phyloP scores from a whole-genome alignment of 2,113 vertebrate species.

The Hippocampus guttulatus region DNA sequence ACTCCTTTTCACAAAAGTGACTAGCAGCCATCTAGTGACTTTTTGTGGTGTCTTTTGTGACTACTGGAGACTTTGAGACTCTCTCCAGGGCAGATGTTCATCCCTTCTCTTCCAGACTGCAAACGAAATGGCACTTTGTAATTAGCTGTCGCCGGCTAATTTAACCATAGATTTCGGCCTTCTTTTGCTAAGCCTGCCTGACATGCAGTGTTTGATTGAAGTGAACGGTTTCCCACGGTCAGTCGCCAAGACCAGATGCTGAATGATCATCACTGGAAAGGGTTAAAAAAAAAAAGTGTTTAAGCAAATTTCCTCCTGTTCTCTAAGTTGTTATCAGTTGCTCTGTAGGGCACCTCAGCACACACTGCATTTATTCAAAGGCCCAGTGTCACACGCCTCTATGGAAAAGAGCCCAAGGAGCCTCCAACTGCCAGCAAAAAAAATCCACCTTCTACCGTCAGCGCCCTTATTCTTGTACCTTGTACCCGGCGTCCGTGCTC shows the following conservation, averaged over 20 bases:
- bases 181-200: no score
- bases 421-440: conserved; percentile 3
- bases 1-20: neutral
- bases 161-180: neutral
- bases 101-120: neutral
- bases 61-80: neutral
- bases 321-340: conserved; percentile 66
- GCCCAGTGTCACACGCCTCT: conserved; percentile 70
- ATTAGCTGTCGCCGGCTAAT: no score
- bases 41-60: neutral
- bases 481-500: neutral
- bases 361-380: conserved; percentile 74
- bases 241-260: neutral
- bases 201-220: neutral
- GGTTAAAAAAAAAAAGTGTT: conserved; percentile 57
- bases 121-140: neutral
- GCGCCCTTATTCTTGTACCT: conserved; percentile 24
- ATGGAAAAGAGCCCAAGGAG: conserved; percentile 63
- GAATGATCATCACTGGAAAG: conserved; percentile 30
- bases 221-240: neutral
- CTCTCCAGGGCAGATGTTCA: neutral
- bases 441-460: conserved; percentile 12
- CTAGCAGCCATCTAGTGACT: neutral
- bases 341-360: conserved; percentile 69
- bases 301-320: conserved; percentile 60